Evolutionary conservation across 1,140 invertebrate species (phyloP).

Genomic region (Drosophila miranda): DNA sequence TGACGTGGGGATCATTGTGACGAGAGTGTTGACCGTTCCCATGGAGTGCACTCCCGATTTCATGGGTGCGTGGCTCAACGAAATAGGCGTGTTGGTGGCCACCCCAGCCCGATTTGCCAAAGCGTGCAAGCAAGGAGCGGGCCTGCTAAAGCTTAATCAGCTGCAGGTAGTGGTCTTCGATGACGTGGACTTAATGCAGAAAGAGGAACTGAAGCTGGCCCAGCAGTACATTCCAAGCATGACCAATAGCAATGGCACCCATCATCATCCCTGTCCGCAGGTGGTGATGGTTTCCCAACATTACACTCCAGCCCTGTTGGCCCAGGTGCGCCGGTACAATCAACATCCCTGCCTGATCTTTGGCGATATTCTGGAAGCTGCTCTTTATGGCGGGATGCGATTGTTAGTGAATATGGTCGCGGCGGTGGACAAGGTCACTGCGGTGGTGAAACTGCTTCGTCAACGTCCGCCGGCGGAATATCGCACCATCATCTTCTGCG

Average conservation of each 20-base stretch:
- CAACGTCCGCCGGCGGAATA: conserved; percentile 27
- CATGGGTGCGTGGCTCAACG: conserved; percentile 17
- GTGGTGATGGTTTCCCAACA: conserved; percentile 40
- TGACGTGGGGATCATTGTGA: conserved; percentile 9
- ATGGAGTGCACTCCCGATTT: background rate
- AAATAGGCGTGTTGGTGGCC: conserved; percentile 47
- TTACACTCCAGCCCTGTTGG: conserved; percentile 10
- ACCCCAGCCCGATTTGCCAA: conserved; percentile 51
- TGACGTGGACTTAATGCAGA: conserved; percentile 52
- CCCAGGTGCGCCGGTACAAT: conserved; percentile 14
- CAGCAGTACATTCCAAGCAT: conserved; percentile 3
- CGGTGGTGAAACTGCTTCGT: conserved; percentile 16
- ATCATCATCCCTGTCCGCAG: conserved; percentile 18
- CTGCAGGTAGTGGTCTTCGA: conserved; percentile 44
- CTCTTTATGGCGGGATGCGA: conserved; percentile 39
- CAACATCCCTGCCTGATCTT: conserved; percentile 40
- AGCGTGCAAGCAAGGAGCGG: background rate
- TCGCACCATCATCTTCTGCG: conserved; percentile 51
- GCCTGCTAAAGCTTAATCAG: background rate
- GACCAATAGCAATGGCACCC: background rate
- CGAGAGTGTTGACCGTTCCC: conserved; percentile 29
- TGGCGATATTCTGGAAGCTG: conserved; percentile 59
- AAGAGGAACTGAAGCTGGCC: background rate
- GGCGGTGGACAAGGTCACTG: background rate
- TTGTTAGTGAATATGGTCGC: conserved; percentile 19